These are phyloP conservation scores for Nerophis lumbriciformis DNA, from an alignment of 2,113 vertebrate species.

Conservation along the genomic window DNA sequence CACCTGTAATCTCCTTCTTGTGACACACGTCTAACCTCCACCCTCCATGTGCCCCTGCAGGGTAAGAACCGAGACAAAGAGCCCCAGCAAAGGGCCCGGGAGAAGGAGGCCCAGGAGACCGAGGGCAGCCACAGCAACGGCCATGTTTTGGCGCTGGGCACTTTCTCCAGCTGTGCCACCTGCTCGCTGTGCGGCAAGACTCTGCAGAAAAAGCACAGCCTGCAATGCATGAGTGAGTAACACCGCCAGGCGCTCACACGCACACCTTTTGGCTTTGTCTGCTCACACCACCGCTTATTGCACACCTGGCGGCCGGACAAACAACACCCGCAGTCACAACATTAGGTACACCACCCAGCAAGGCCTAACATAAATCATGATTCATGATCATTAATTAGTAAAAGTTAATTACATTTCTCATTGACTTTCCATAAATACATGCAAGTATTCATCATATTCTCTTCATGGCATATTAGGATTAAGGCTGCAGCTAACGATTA, in stretches of 20 bases:
- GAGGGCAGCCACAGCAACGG: constrained; percentile 32
- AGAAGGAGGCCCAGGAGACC: constrained; percentile 71
- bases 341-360: background rate
- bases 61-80: constrained; percentile 82
- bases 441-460: too few species aligned
- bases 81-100: constrained; percentile 70
- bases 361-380: too few species aligned
- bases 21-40: constrained; percentile 19
- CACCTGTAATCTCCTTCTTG: constrained; percentile 20
- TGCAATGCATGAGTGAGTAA: constrained; percentile 91
- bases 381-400: too few species aligned
- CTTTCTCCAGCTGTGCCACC: constrained; percentile 76
- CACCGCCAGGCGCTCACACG: constrained; percentile 22
- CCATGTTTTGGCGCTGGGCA: constrained; percentile 78
- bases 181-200: constrained; percentile 86
- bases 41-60: constrained; percentile 55
- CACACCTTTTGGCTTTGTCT: constrained; percentile 28
- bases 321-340: background rate
- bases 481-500: too few species aligned
- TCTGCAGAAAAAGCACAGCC: constrained; percentile 79
- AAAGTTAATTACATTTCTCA: too few species aligned
- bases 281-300: background rate
- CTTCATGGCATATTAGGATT: too few species aligned
- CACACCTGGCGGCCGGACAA: constrained; percentile 27
- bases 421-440: too few species aligned